Conservation (phyloP, 2,888 invertebrate genomes). For the Dicycla oo region DNA sequence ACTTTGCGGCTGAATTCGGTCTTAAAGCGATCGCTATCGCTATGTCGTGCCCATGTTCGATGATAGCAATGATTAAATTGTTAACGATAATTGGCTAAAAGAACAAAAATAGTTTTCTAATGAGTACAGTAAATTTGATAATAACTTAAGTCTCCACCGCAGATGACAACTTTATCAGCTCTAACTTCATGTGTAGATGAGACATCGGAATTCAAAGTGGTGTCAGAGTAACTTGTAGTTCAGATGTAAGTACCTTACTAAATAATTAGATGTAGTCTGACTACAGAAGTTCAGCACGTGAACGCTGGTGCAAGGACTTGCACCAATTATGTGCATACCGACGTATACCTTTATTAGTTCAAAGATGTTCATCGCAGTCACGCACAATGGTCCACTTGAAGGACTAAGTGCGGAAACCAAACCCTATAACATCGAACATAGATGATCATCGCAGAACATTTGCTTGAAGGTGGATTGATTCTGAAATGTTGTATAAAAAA, state of each 20-base stretch:
- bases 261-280: slow-evolving; percentile 47
- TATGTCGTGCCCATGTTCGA: too few relatives aligned
- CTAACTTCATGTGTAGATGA: neutral
- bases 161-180: neutral
- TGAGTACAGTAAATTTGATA: neutral
- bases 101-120: neutral
- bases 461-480: neutral
- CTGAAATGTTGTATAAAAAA: neutral
- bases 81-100: too few relatives aligned
- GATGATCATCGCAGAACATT: too few relatives aligned
- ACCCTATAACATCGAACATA: too few relatives aligned
- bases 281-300: slow-evolving; percentile 24
- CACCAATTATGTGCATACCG: slow-evolving; percentile 14
- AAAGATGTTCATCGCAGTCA: neutral
- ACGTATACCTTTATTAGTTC: slow-evolving; percentile 1
- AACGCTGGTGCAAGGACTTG: slow-evolving; percentile 5
- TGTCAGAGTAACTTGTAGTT: slow-evolving; percentile 23
- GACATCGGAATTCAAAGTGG: slow-evolving; percentile 9
- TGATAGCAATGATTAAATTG: too few relatives aligned
- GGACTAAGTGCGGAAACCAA: too few relatives aligned
- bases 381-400: too few relatives aligned
- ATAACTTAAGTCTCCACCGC: neutral
- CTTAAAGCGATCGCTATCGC: too few relatives aligned
- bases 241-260: slow-evolving; percentile 24
- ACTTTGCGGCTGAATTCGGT: too few relatives aligned